A percentile compares a stretch with the other conserved stretches of the same genome.
Conservation (phyloP, 2,888 invertebrate species). For the Trichopoda pennipes region DNA sequence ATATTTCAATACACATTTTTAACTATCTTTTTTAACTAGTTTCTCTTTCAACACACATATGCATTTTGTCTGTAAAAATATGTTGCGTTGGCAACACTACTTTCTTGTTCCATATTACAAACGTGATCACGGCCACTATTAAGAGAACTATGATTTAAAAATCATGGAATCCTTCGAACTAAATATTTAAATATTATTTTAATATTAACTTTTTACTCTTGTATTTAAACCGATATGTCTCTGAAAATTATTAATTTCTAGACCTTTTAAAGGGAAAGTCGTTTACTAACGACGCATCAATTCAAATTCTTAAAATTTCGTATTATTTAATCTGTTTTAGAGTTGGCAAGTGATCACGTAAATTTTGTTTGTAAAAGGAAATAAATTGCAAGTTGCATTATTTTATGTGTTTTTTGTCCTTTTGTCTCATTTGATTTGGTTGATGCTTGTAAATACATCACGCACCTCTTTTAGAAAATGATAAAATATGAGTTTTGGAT, state of each 20-base stretch:
- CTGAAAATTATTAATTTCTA: not conserved
- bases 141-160: too few relatives aligned
- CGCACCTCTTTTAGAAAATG: slow-evolving; percentile 1
- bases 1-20: too few relatives aligned
- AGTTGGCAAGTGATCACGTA: slow-evolving; percentile 45
- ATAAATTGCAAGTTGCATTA: slow-evolving; percentile 35
- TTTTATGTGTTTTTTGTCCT: slow-evolving; percentile 7
- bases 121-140: too few relatives aligned
- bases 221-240: too few relatives aligned
- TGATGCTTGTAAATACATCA: slow-evolving; percentile 43
- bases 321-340: slow-evolving; percentile 17
- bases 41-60: too few relatives aligned
- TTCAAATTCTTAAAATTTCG: slow-evolving; percentile 24
- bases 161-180: too few relatives aligned
- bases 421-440: not conserved
- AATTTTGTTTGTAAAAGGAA: slow-evolving; percentile 36
- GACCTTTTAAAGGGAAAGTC: not conserved
- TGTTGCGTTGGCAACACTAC: too few relatives aligned
- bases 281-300: slow-evolving; percentile 7
- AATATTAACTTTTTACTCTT: too few relatives aligned
- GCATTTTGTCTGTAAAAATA: too few relatives aligned
- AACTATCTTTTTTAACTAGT: too few relatives aligned
- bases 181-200: too few relatives aligned
- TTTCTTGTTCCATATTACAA: too few relatives aligned
- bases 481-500: not conserved